Base-by-base conservation (phyloP, 92 coral and sea anemone species). In the Parazoanthus atlanticus region DNA sequence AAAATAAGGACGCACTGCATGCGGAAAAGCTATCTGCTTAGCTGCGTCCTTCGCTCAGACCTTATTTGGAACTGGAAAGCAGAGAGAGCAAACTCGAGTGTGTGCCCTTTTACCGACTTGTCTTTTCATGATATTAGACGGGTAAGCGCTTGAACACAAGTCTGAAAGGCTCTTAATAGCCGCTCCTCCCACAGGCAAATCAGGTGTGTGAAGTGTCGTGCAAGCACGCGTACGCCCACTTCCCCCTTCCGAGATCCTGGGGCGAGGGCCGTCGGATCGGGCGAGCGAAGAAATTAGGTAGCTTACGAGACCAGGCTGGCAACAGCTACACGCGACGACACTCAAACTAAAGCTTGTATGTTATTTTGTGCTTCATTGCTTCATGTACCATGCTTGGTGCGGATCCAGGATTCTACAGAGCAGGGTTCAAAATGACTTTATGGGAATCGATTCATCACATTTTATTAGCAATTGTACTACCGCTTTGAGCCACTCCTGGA, bases 101-200 rank as follows among this genome's bases (percentile, higher is more conserved):
- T 25, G 26, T 21, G 69, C 69, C 28, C 69, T 61, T 61, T 16
- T 26, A 46, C 32, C 26, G 58, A 21, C 49, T 12, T 26, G 82
- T 7, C 49, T 25, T 23, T 15, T 25, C 29, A 8, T 15, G 31
- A 40, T 78, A 78, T 78, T 78, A 5, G 65, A 34, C 80, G 19
- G 52, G n/a, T 38, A 25, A 29, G 21, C 61, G 82, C 34, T 40
- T 77, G 81, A 77, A 77, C 58, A 77, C 81, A 26, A 40, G 81
- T 19, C 81, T 78, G 82, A 78, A 78, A 41, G 23, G 56, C 82
- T 41, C 64, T 78, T n/a, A 15, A 41, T 5, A 25, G 69, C 69
- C 69, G 28, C 32, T 29, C 65, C 34, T 10, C 65, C 49, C 61
- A 65, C 61, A 26, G 17, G 25, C 79, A 75, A 74, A 33, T 74